phyloP scores from a whole-genome alignment of 2,113 vertebrate genomes.

The Colossoma macropomum region DNA sequence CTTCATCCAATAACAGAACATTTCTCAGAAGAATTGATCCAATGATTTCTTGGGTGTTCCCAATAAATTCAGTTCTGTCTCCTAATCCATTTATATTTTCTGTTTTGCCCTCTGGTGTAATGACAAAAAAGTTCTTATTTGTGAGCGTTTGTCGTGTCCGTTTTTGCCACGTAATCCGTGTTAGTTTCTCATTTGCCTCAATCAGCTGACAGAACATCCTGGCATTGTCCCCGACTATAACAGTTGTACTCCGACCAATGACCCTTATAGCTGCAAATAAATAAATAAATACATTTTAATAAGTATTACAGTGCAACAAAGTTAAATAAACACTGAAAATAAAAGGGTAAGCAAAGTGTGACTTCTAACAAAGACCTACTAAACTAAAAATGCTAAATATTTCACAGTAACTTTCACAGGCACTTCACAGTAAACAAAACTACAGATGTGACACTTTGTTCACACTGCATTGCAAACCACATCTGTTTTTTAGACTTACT shows the following conservation, averaged over 20 bases:
- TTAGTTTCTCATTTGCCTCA: background rate
- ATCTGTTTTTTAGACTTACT: no score
- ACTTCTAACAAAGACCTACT: no score
- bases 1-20: slow-evolving; percentile 58
- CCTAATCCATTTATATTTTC: background rate
- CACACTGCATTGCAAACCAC: no score
- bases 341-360: no score
- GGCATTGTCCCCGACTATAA: background rate
- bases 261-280: slow-evolving; percentile 47
- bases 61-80: slow-evolving; percentile 49
- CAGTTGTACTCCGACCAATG: slow-evolving; percentile 12
- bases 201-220: slow-evolving; percentile 50
- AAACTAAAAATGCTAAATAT: no score
- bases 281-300: background rate
- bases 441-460: no score
- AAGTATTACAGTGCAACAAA: no score
- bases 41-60: background rate
- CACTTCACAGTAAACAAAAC: no score
- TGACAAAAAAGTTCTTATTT: slow-evolving; percentile 1
- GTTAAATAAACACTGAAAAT: no score
- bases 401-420: no score
- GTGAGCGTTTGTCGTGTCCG: background rate
- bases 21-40: slow-evolving; percentile 57
- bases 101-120: accelerated
- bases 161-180: slow-evolving; percentile 66